These are phyloP conservation scores for Anoplolepis gracilipes DNA, from an alignment of 1,140 invertebrate genomes.

Conservation along the genomic window DNA sequence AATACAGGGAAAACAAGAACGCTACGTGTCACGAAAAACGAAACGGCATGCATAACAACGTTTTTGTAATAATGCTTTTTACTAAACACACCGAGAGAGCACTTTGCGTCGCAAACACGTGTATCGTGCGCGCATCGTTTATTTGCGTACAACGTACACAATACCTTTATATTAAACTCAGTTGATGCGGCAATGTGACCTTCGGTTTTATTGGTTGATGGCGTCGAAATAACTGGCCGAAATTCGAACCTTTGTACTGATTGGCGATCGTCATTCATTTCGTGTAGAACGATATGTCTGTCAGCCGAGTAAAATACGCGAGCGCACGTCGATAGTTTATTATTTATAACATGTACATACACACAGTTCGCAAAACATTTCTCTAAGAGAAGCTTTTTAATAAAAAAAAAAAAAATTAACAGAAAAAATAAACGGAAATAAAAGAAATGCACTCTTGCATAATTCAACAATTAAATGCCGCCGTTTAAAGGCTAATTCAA, in stretches of 20 bases:
- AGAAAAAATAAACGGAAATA: neutral
- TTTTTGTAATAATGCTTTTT: constrained; percentile 21
- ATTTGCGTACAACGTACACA: constrained; percentile 19
- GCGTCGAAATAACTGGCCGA: constrained; percentile 54
- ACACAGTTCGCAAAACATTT: neutral
- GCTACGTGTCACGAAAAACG: neutral
- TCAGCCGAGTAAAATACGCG: constrained; percentile 17
- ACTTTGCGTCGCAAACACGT: constrained; percentile 27
- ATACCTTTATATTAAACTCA: constrained; percentile 44
- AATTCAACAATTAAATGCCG: constrained; percentile 45
- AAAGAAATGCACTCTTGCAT: neutral
- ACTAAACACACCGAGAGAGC: neutral
- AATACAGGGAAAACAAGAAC: neutral
- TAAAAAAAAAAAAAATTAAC: neutral
- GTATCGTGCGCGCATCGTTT: neutral
- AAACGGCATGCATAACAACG: neutral
- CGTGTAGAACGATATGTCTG: constrained; percentile 25
- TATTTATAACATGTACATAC: constrained; percentile 34
- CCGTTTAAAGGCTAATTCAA: constrained; percentile 29
- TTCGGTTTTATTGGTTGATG: constrained; percentile 58
- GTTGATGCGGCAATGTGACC: constrained; percentile 48
- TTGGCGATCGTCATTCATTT: constrained; percentile 54
- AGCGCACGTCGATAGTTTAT: neutral
- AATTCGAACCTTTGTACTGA: constrained; percentile 58
- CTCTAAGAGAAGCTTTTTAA: neutral